Conservation (phyloP, 1,140 invertebrate genomes). For the Delia radicum region DNA sequence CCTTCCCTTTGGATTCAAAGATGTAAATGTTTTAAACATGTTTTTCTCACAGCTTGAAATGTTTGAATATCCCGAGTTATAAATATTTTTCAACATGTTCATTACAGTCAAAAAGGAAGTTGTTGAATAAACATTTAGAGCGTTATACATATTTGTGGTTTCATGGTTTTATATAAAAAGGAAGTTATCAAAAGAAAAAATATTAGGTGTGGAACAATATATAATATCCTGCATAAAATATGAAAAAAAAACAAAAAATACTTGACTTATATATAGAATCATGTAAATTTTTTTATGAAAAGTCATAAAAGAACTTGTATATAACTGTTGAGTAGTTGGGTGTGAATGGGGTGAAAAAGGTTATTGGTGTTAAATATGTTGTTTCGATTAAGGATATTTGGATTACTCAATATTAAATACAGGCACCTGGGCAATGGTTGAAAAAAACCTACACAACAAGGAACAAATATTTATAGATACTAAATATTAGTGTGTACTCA, state of each 20-base stretch:
- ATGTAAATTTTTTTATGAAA: not conserved
- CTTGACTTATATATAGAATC: not conserved
- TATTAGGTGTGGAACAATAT: not conserved
- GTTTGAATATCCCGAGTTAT: not conserved
- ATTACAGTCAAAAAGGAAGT: not conserved
- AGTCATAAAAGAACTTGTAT: no score
- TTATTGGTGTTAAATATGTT: not conserved
- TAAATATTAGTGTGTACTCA: not conserved
- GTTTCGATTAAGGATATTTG: no score
- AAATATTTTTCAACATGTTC: no score
- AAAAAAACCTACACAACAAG: no score
- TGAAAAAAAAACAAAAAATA: not conserved
- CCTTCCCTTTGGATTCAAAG: no score
- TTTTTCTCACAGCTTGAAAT: not conserved
- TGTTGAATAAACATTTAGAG: slow-evolving; percentile 4
- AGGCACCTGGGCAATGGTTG: not conserved
- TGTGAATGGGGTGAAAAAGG: not conserved
- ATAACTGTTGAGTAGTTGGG: no score
- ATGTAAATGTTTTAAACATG: not conserved
- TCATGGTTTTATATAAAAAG: not conserved
- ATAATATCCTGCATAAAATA: not conserved
- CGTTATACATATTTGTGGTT: not conserved
- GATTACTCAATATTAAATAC: not conserved
- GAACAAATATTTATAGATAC: not conserved
- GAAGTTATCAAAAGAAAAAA: not conserved